phyloP scores from a whole-genome alignment of 2,113 vertebrate genomes.

The Oplegnathus fasciatus region DNA sequence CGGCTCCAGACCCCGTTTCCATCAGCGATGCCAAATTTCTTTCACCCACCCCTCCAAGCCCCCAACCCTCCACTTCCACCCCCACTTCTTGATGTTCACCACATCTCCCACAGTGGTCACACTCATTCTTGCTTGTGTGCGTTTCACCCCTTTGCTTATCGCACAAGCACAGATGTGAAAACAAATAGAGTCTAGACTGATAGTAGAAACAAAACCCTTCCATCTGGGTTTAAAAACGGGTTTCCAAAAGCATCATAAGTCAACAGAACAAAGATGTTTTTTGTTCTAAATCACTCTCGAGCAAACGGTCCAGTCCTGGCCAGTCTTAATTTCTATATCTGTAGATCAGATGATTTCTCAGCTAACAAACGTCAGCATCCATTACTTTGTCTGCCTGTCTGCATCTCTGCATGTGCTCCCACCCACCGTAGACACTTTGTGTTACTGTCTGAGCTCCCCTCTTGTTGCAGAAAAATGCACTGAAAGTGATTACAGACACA shows the following conservation, averaged over 20 bases:
- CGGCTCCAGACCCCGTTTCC: slow-evolving; percentile 72
- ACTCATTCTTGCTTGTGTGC: slow-evolving; percentile 57
- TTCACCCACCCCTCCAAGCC: slow-evolving; percentile 47
- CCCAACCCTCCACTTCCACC: slow-evolving; percentile 14
- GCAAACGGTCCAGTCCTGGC: slow-evolving; percentile 34
- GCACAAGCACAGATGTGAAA: slow-evolving; percentile 74
- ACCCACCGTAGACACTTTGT: slow-evolving; percentile 51
- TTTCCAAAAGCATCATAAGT: slow-evolving; percentile 52
- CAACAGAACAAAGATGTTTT: slow-evolving; percentile 60
- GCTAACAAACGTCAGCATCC: slow-evolving; percentile 51
- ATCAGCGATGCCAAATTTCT: slow-evolving; percentile 69
- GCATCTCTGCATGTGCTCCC: slow-evolving; percentile 38
- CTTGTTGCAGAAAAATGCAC: slow-evolving; percentile 65
- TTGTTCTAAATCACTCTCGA: slow-evolving; percentile 42
- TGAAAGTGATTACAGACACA: slow-evolving; percentile 76
- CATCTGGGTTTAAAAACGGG: slow-evolving; percentile 59
- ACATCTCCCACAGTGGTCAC: slow-evolving; percentile 72
- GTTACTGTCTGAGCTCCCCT: slow-evolving; percentile 47
- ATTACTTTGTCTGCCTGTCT: slow-evolving; percentile 55
- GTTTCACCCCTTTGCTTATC: slow-evolving; percentile 82
- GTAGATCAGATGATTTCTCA: slow-evolving; percentile 54
- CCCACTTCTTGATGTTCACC: slow-evolving; percentile 68
- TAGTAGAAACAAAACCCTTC: slow-evolving; percentile 67
- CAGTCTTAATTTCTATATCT: slow-evolving; percentile 50
- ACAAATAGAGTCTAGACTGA: slow-evolving; percentile 71